A percentile compares a stretch with the other conserved stretches of the same genome.
Evolutionary conservation across 2,888 invertebrate species (phyloP).

Genomic region (Sialis fuliginosa): DNA sequence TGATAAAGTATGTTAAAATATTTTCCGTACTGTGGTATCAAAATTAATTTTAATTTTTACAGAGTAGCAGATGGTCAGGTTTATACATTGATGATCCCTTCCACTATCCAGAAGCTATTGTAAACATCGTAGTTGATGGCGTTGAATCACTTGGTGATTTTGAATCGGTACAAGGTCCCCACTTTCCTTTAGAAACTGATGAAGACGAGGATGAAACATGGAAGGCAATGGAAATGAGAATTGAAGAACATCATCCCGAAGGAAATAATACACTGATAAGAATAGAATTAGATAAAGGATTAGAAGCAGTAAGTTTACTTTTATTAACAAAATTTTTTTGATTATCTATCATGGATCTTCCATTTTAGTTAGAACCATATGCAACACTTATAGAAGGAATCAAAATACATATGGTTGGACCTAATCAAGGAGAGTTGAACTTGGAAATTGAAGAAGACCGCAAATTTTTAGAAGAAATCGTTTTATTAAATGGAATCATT

Average conservation of each 20-base stretch:
- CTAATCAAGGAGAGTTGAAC: constrained; percentile 1
- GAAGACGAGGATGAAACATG: constrained; percentile 44
- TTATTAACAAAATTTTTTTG: background rate
- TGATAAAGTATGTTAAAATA: constrained; percentile 34
- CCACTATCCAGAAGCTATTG: constrained; percentile 49
- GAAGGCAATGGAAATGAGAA: constrained; percentile 34
- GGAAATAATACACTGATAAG: constrained; percentile 41
- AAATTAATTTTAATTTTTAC: constrained; percentile 9
- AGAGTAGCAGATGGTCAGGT: constrained; percentile 52
- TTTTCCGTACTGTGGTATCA: background rate
- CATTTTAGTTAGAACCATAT: constrained; percentile 3
- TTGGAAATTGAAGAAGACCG: constrained; percentile 35
- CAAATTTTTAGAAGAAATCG: constrained; percentile 42
- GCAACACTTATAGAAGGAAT: background rate
- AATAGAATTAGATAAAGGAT: constrained; percentile 41
- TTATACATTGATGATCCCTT: constrained; percentile 53
- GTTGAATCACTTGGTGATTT: constrained; percentile 31
- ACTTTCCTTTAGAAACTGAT: constrained; percentile 39
- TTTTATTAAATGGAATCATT: constrained; percentile 36
- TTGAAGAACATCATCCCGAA: constrained; percentile 40
- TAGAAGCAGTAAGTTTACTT: constrained; percentile 36
- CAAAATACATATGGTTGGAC: background rate
- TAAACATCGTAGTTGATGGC: constrained; percentile 54
- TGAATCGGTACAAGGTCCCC: constrained; percentile 20
- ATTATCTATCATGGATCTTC: background rate